phyloP scores from a whole-genome alignment of 2,113 vertebrate species.

The Nansenia antarctica region DNA sequence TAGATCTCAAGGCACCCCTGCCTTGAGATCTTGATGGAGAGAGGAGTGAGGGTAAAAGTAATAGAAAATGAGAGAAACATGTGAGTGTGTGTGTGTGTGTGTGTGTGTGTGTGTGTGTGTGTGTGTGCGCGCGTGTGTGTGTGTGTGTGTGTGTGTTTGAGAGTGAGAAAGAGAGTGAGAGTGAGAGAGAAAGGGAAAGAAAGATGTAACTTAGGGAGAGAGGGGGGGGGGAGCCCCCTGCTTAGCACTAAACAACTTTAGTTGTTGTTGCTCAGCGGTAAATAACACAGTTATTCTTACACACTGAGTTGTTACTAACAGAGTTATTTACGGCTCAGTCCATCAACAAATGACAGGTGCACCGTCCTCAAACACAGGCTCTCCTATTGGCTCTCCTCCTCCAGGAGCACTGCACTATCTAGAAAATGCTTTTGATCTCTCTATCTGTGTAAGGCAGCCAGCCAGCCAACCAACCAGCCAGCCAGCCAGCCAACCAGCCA shows the following conservation, averaged over 20 bases:
- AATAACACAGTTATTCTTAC: too few species aligned
- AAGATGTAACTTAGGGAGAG: neutral
- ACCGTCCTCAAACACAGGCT: constrained; percentile 60
- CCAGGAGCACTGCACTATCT: constrained; percentile 48
- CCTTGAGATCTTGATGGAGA: neutral
- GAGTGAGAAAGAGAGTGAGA: neutral
- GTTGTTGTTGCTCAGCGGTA: too few species aligned
- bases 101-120: neutral
- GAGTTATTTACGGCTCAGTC: constrained; percentile 66
- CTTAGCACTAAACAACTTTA: constrained; percentile 38
- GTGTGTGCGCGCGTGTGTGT: neutral
- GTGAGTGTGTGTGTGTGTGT: neutral
- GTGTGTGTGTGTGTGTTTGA: neutral
- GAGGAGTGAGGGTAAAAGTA: neutral
- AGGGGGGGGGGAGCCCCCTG: constrained; percentile 21
- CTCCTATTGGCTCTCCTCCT: constrained; percentile 63
- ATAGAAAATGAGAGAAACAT: neutral
- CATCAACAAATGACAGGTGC: constrained; percentile 67
- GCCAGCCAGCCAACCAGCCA: too few species aligned
- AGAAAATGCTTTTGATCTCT: constrained; percentile 17
- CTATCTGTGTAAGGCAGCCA: neutral
- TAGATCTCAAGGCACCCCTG: neutral
- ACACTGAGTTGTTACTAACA: too few species aligned
- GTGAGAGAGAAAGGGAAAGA: neutral
- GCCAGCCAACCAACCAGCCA: too few species aligned